Evolutionary conservation across 2,797 vertebrate genomes (phyloP), one percentile per base, ranked within the genome.

Genomic region (Sparidentex hasta): DNA sequence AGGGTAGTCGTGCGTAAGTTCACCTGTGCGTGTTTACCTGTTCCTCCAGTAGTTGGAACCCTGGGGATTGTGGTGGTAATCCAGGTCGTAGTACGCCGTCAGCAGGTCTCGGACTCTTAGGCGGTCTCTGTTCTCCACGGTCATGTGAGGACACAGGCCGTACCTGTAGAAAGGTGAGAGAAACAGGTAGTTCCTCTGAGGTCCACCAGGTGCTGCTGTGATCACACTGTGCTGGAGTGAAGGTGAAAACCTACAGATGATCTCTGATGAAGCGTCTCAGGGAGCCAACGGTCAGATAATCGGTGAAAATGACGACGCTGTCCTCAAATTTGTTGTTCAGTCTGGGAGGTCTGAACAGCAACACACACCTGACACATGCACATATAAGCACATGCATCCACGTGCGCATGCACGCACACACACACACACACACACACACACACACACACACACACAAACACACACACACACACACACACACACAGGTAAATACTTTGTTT

Each of bases 31-130:
- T 50, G 23, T 25, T 23, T 6, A 55, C 95, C 95, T 94, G 92
- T 96, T 96, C 81, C 95, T 94, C 95, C 95, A 96, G 83, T 96
- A 96, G 86, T 94, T 95, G 62, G 95, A 95, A 1, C 93, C 94
- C 7, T 85, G 83, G 29, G 81, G 5, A 67, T 96, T 95, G 81
- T 75, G 93, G 1, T 88, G 78, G 71, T 93, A 95, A 84, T 96
- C 95, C 13, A 96, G 71, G 69, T 95, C 93, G 7, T 94, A 96
- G 70, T 86, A 95, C 0, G 91, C 95, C 0, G 93, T 94, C 80
- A 96, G 79, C 70, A 96, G 85, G 89, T 96, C 95, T 14, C 90
- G 90, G 27, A 91, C 92, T 63, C 92, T 88, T 44, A 96, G 82
- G 3, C 87, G 88, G 2, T 96, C 94, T 61, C 81, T 90, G 83